Percentiles rank a stretch among this genome's conserved stretches.
phyloP scores from a whole-genome alignment of 2,797 vertebrate species.

The Molossus molossus region DNA sequence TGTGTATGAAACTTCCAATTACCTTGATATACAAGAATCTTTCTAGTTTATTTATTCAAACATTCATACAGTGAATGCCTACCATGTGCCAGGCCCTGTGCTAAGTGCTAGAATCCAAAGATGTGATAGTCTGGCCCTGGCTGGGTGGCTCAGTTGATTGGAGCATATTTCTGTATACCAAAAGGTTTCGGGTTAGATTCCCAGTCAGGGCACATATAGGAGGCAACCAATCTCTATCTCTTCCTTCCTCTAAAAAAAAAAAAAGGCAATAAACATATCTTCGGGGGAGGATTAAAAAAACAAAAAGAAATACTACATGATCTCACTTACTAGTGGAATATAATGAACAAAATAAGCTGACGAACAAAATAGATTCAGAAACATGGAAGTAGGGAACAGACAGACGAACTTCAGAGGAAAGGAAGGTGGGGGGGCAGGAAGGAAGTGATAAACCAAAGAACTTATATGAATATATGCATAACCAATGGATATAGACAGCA shows the following conservation, averaged over 20 bases:
- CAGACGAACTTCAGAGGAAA: too few species aligned
- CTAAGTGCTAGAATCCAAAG: slow-evolving; percentile 28
- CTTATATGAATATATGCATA: too few species aligned
- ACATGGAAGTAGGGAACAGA: too few species aligned
- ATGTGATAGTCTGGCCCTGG: neutral
- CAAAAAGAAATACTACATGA: too few species aligned
- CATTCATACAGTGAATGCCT: neutral
- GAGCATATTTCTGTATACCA: neutral
- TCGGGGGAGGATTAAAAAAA: too few species aligned
- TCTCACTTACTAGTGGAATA: too few species aligned
- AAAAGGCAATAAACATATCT: too few species aligned
- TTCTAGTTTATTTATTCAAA: slow-evolving; percentile 46
- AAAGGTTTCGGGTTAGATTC: neutral
- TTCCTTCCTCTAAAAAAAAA: neutral
- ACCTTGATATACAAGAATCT: neutral
- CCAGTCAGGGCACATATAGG: neutral
- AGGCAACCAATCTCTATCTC: neutral
- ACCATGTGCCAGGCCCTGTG: neutral
- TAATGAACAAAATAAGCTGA: too few species aligned
- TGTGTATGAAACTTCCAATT: neutral
- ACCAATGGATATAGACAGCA: too few species aligned
- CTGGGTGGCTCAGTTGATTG: neutral
- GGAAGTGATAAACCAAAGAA: too few species aligned
- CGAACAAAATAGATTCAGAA: too few species aligned
- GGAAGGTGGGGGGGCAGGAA: too few species aligned